Base-by-base conservation (phyloP, 2,113 vertebrate species). In the Potamarius usumacintae region DNA sequence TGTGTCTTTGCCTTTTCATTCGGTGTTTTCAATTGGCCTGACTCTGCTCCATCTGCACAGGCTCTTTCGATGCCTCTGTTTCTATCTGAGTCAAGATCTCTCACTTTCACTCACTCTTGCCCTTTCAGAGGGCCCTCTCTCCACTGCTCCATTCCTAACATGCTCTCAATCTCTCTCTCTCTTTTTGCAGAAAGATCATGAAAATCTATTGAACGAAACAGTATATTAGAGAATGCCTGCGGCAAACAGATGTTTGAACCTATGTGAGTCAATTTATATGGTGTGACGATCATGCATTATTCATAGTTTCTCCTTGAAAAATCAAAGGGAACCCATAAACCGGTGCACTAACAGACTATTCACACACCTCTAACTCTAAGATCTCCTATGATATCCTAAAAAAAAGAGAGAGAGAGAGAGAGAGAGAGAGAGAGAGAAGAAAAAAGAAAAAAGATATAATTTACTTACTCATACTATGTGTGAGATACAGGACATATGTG, bases 261-360 rank as follows among this genome's bases (percentile, higher is more conserved):
- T 90, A 88, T 81, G 77, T 88, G 81, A 87, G 76, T 84, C 69
- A 25, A 88, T 91, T 94, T 92, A 93, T 90, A 90, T 91, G 87
- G 89, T 90, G 71, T 90, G 92, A 93, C 92, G 90, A 90, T 90
- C 92, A 92, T 90, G 89, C 86, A 87, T 86, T 93, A 92, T 90
- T 91, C 86, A 87, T 88, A 55, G 50, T 30, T 76, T 86, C 85
- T 82, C 83, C 79, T 85, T 27, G 22, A 76, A 42, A 90, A 92
- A 90, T 92, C 89, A 91, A 90, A 91, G 83, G 86, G 88, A 91
- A 91, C 85, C 93, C 90, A 94, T 91, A 89, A 91, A 88, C 92
- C 69, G 27, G 17, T 86, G 10, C 42, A 60, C 30, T 58, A 58
- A 71, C 69, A 30, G 34, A 63, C n/a, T 52, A 25, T 63, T 53